Evolutionary conservation across 1,140 invertebrate genomes (phyloP).

Genomic region (Diachasma alloeum): DNA sequence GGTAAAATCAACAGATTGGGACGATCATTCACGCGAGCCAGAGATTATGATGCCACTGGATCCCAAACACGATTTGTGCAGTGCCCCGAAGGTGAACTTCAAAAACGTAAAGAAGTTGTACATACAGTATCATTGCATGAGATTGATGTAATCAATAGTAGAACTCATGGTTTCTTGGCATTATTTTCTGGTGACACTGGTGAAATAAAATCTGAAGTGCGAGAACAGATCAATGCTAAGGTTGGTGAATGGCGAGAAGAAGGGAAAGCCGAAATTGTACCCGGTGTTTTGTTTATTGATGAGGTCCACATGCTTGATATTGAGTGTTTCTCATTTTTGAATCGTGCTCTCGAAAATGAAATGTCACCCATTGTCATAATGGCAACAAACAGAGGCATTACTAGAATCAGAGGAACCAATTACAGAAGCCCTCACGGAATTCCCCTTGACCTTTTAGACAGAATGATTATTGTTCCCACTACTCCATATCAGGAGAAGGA

Average conservation of each 20-base stretch:
- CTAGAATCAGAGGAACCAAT: conserved; percentile 93
- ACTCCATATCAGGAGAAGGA: conserved; percentile 89
- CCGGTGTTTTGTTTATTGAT: conserved; percentile 93
- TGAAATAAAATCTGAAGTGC: conserved; percentile 97
- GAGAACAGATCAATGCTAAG: conserved; percentile 99
- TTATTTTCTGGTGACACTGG: conserved; percentile 98
- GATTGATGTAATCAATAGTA: conserved; percentile 97
- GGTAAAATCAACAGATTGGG: conserved; percentile 97
- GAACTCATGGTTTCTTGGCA: conserved; percentile 96
- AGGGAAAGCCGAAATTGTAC: conserved; percentile 98
- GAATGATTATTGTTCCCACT: conserved; percentile 95
- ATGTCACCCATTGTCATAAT: conserved; percentile 98
- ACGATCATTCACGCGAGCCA: conserved; percentile 91
- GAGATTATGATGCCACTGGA: conserved; percentile 98
- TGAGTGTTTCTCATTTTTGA: conserved; percentile 98
- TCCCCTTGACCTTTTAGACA: conserved; percentile 94
- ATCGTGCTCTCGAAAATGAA: conserved; percentile 95
- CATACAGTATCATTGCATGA: conserved; percentile 99
- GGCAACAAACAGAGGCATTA: conserved; percentile 98
- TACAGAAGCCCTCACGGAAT: conserved; percentile 96
- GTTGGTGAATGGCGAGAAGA: conserved; percentile 98
- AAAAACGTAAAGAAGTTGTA: conserved; percentile 98
- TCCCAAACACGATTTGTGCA: conserved; percentile 95
- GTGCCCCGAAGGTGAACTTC: conserved; percentile 97
- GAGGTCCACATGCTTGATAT: conserved; percentile 98